phyloP scores from a whole-genome alignment of 2,113 vertebrate species.

The Embiotoca jacksoni region DNA sequence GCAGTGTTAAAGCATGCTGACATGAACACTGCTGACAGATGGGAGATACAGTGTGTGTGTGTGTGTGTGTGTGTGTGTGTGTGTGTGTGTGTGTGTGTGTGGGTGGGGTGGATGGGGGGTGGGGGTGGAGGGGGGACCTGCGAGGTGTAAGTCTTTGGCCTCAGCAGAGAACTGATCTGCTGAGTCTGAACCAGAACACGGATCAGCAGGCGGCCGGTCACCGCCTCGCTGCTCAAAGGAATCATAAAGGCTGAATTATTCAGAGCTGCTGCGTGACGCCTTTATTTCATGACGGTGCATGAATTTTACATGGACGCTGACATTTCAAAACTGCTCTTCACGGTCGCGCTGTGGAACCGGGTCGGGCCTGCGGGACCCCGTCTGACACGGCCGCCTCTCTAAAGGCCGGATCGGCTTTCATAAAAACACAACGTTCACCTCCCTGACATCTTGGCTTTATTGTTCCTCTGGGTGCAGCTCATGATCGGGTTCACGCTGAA shows the following conservation, averaged over 20 bases:
- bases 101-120: too few relatives aligned
- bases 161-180: slow-evolving; percentile 65
- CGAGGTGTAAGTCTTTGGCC: slow-evolving; percentile 66
- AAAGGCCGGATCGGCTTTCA: slow-evolving; percentile 75
- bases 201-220: slow-evolving; percentile 22
- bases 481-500: slow-evolving; percentile 65
- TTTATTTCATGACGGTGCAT: slow-evolving; percentile 82
- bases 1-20: slow-evolving; percentile 35
- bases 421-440: slow-evolving; percentile 77
- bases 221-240: slow-evolving; percentile 62
- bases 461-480: slow-evolving; percentile 36
- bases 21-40: slow-evolving; percentile 54
- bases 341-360: slow-evolving; percentile 39
- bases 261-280: slow-evolving; percentile 67
- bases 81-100: slow-evolving; percentile 14
- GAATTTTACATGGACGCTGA: slow-evolving; percentile 84
- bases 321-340: slow-evolving; percentile 73
- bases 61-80: slow-evolving; percentile 22
- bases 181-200: slow-evolving; percentile 56
- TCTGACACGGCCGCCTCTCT: slow-evolving; percentile 49
- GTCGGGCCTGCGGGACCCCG: slow-evolving; percentile 26
- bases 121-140: too few relatives aligned
- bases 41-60: slow-evolving; percentile 34
- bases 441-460: slow-evolving; percentile 75
- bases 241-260: slow-evolving; percentile 83